Evolutionary conservation across 2,797 vertebrate genomes (phyloP).

Genomic region (Danio albolineatus): DNA sequence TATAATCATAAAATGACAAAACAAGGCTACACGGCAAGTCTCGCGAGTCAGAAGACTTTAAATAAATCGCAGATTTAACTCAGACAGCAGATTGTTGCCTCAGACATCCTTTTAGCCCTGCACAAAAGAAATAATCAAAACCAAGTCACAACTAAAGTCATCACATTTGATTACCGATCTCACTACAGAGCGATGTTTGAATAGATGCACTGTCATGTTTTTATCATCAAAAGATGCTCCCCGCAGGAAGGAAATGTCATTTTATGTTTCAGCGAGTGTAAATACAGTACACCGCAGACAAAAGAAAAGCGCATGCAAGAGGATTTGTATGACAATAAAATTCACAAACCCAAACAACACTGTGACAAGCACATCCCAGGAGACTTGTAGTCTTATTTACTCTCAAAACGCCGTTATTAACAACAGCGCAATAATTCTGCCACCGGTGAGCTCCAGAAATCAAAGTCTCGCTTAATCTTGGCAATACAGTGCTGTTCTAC

Average conservation of each 20-base stretch:
- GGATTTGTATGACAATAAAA: constrained; percentile 36
- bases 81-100: background rate
- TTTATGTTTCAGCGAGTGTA: constrained; percentile 30
- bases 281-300: background rate
- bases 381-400: constrained; percentile 26
- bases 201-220: constrained; percentile 27
- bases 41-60: background rate
- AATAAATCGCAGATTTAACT: background rate
- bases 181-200: constrained; percentile 11
- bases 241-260: constrained; percentile 35
- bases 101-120: background rate
- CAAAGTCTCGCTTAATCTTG: constrained; percentile 45
- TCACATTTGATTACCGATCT: constrained; percentile 41
- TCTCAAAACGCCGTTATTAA: constrained; percentile 15
- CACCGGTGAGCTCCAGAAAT: constrained; percentile 27
- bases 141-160: constrained; percentile 38
- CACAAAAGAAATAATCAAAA: constrained; percentile 36
- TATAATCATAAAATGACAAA: too few relatives aligned
- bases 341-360: constrained; percentile 34
- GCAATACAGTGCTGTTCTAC: constrained; percentile 13
- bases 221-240: constrained; percentile 28
- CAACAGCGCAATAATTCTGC: constrained; percentile 24
- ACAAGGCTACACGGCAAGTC: background rate
- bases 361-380: constrained; percentile 30
- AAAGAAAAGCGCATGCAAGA: constrained; percentile 28